phyloP scores from a whole-genome alignment of 2,113 vertebrate species.

The Polypterus bichir region DNA sequence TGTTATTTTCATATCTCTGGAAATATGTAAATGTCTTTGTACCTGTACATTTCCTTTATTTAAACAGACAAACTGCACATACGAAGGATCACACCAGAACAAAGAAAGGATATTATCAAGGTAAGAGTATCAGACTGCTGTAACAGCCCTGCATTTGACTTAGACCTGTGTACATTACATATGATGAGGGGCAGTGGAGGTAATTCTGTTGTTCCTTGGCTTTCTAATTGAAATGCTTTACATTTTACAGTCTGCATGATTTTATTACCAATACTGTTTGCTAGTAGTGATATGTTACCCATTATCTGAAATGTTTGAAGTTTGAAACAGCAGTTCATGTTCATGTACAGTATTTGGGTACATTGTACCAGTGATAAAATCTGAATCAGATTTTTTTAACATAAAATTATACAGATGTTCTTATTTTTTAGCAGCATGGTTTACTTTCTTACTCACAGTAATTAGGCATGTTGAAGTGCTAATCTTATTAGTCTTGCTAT shows the following conservation, averaged over 20 bases:
- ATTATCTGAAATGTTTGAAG: too few relatives aligned
- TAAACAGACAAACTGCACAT: slow-evolving; percentile 35
- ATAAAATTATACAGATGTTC: too few relatives aligned
- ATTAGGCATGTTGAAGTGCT: too few relatives aligned
- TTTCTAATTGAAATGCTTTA: background rate
- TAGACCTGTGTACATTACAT: background rate
- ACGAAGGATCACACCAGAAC: slow-evolving; percentile 12
- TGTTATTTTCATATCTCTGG: slow-evolving; percentile 47
- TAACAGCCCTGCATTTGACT: background rate
- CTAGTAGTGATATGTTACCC: too few relatives aligned
- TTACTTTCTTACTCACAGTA: too few relatives aligned
- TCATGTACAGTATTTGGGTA: too few relatives aligned
- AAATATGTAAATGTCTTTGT: slow-evolving; percentile 37
- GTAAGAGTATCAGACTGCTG: slow-evolving; percentile 25
- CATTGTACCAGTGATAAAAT: too few relatives aligned
- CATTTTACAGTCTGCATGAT: background rate
- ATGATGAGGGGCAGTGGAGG: background rate
- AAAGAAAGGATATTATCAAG: slow-evolving; percentile 25
- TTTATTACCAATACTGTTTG: background rate
- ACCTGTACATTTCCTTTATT: slow-evolving; percentile 28
- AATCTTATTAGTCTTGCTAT: too few relatives aligned
- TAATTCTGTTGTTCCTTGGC: background rate
- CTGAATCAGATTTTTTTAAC: too few relatives aligned
- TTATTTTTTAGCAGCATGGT: too few relatives aligned
- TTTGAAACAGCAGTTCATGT: too few relatives aligned